These are phyloP conservation scores for Andrena haemorrhoa DNA, from an alignment of 2,888 invertebrate species.

Conservation along the genomic window DNA sequence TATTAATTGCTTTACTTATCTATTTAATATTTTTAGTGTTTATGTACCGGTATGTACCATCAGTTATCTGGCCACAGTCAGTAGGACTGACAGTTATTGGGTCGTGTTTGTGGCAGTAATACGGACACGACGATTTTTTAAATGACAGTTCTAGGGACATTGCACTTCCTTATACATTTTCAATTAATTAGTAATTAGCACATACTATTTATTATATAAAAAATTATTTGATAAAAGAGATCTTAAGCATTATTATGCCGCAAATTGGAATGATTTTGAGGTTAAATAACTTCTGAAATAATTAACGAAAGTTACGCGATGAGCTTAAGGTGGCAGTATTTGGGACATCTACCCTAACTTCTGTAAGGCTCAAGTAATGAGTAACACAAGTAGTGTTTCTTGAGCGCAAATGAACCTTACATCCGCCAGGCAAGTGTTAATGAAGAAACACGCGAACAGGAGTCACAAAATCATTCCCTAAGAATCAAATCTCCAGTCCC, in stretches of 20 bases:
- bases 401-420: too few relatives aligned
- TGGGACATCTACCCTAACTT: too few relatives aligned
- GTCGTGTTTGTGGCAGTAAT: background rate
- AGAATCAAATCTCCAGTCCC: background rate
- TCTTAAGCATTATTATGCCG: background rate
- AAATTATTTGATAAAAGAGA: background rate
- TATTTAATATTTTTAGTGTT: too few relatives aligned
- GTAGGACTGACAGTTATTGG: background rate
- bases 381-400: too few relatives aligned
- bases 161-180: slow-evolving; percentile 1
- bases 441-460: too few relatives aligned
- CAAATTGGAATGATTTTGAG: slow-evolving; percentile 1
- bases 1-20: too few relatives aligned
- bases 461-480: too few relatives aligned
- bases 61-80: slow-evolving; percentile 4
- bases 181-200: background rate
- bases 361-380: too few relatives aligned
- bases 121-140: slow-evolving; percentile 1
- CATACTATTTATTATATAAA: background rate
- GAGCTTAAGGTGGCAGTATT: background rate
- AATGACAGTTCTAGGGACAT: background rate
- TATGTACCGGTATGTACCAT: too few relatives aligned
- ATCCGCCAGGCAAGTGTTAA: too few relatives aligned
- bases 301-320: background rate
- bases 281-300: slow-evolving; percentile 4